These are phyloP conservation scores for Argyrosomus regius DNA, from an alignment of 2,797 vertebrate species.

Conservation along the genomic window DNA sequence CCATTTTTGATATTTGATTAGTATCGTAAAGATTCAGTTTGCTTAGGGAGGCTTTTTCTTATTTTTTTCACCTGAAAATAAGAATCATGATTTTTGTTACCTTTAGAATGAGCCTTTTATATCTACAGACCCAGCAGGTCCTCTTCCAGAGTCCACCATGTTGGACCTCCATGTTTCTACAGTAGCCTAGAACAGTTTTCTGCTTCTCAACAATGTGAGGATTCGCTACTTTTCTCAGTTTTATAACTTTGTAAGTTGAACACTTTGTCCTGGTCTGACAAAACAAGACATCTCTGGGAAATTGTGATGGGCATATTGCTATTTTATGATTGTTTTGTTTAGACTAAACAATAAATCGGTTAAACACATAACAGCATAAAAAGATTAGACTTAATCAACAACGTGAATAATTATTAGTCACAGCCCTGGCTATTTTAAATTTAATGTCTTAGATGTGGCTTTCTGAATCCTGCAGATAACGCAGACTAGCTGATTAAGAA, in stretches of 20 bases:
- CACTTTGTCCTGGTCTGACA: not conserved
- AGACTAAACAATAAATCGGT: not conserved
- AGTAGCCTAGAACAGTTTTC: not conserved
- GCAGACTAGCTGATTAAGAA: not conserved
- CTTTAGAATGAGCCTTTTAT: too few species aligned
- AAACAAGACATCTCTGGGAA: not conserved
- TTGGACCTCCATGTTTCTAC: too few species aligned
- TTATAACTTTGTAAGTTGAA: not conserved
- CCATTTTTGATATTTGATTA: not conserved
- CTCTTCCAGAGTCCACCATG: too few species aligned
- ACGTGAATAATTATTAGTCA: not conserved
- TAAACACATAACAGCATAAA: not conserved
- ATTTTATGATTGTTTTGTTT: not conserved
- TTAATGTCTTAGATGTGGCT: not conserved
- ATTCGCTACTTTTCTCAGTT: slow-evolving; percentile 2
- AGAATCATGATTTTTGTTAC: too few species aligned
- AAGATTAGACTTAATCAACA: not conserved
- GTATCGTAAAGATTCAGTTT: too few species aligned
- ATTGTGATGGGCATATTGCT: not conserved
- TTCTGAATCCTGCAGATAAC: not conserved
- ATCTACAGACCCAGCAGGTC: too few species aligned
- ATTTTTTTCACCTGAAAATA: too few species aligned
- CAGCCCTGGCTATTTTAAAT: not conserved
- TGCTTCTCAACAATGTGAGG: not conserved
- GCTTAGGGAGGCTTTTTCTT: too few species aligned